Conservation (phyloP, 2,888 invertebrate species). For the Hyposoter didymator region DNA sequence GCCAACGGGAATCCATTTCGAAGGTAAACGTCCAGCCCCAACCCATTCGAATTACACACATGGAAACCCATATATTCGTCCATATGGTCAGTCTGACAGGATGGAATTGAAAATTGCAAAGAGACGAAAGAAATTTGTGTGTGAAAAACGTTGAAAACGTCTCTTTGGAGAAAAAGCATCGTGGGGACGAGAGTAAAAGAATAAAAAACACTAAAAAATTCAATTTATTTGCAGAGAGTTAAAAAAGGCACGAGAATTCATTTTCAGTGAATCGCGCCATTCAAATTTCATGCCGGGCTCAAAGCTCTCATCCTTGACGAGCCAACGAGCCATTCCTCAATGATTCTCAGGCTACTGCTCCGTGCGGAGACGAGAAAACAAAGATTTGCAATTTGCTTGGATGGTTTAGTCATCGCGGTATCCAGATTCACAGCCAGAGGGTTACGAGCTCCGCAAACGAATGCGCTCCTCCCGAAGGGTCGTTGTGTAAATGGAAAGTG, state of each 20-base stretch:
- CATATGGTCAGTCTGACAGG: constrained; percentile 73
- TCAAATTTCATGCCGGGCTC: not conserved
- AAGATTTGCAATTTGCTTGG: not conserved
- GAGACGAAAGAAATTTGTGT: constrained; percentile 67
- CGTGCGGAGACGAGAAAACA: not conserved
- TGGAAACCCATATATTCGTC: constrained; percentile 22
- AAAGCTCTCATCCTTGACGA: not conserved
- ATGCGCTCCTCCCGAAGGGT: not conserved
- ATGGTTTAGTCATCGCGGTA: not conserved
- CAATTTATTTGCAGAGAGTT: constrained; percentile 57
- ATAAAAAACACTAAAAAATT: constrained; percentile 17
- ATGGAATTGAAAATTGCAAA: constrained; percentile 79
- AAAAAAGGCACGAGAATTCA: constrained; percentile 38
- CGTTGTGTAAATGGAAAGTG: not conserved
- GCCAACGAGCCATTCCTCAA: not conserved
- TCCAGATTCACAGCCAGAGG: not conserved
- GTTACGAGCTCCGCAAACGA: not conserved
- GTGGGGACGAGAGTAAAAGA: not conserved
- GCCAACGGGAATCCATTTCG: not conserved
- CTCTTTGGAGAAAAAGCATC: not conserved
- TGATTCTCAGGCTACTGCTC: not conserved
- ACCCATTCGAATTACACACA: constrained; percentile 26
- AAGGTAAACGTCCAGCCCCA: not conserved
- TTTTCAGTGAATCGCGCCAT: not conserved
- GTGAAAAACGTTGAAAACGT: constrained; percentile 29